Evolutionary conservation across 2,797 vertebrate genomes (phyloP).

Genomic region (Girardinus metallicus): DNA sequence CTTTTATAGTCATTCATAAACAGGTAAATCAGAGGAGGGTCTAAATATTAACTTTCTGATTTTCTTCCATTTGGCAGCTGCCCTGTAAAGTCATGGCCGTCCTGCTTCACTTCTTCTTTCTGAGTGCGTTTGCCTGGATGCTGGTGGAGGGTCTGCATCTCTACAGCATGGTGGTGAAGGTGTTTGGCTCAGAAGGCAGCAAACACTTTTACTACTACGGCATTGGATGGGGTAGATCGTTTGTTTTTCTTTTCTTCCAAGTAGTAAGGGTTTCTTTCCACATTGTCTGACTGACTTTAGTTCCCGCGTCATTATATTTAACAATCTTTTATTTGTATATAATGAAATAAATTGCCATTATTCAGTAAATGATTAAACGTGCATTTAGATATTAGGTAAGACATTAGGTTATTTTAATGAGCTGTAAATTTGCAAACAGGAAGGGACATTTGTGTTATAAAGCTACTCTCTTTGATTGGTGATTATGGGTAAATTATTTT

Average conservation of each 20-base stretch:
- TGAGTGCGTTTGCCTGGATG: conserved; percentile 98
- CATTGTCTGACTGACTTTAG: not conserved
- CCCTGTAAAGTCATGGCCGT: conserved; percentile 91
- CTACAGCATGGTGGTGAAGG: conserved; percentile 98
- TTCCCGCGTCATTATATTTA: not conserved
- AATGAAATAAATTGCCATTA: not conserved
- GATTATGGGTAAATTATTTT: conserved; percentile 42
- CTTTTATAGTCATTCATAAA: not conserved
- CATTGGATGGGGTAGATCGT: conserved; percentile 92
- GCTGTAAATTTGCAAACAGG: not conserved
- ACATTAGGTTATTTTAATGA: not conserved
- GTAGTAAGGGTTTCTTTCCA: not conserved
- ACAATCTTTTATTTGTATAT: not conserved
- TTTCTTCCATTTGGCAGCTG: conserved; percentile 72
- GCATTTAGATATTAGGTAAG: not conserved
- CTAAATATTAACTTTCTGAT: not conserved
- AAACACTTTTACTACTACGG: conserved; percentile 95
- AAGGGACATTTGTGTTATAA: conserved; percentile 44
- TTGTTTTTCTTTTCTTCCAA: not conserved
- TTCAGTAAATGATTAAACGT: not conserved
- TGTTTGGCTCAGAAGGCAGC: conserved; percentile 95
- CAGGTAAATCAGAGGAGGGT: not conserved
- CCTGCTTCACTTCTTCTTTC: conserved; percentile 95
- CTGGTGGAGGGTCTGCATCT: conserved; percentile 97
- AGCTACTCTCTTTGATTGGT: conserved; percentile 41